Percentiles rank a stretch among this genome's conserved stretches.
These are phyloP conservation scores for Zaprionus davidi DNA, from an alignment of 1,140 invertebrate genomes.

Conservation along the genomic window DNA sequence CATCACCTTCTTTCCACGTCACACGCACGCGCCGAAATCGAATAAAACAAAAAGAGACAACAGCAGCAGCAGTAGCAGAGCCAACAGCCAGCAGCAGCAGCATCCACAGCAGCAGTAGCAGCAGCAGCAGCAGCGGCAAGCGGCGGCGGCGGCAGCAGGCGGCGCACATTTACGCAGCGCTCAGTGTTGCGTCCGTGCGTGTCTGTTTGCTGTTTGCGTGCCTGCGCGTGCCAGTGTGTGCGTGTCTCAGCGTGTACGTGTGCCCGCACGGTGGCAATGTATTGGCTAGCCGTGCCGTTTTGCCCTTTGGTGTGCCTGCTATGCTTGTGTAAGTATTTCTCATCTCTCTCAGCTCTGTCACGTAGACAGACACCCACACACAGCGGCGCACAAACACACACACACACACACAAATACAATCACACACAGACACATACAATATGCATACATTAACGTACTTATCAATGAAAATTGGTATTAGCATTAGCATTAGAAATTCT, in stretches of 20 bases:
- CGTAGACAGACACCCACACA: slow-evolving; percentile 26
- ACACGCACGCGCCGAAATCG: slow-evolving; percentile 61
- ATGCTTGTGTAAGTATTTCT: slow-evolving; percentile 69
- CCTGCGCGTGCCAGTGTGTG: slow-evolving; percentile 22
- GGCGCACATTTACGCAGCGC: slow-evolving; percentile 35
- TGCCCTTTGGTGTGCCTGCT: slow-evolving; percentile 71
- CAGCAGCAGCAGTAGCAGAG: slow-evolving; percentile 34
- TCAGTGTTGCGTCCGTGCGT: slow-evolving; percentile 34
- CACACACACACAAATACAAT: slow-evolving; percentile 13
- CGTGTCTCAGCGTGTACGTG: slow-evolving; percentile 17
- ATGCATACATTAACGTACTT: slow-evolving; percentile 35
- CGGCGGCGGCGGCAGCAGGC: slow-evolving; percentile 23
- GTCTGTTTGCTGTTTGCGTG: slow-evolving; percentile 27
- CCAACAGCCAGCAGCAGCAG: slow-evolving; percentile 11
- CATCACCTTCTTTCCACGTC: slow-evolving; percentile 28
- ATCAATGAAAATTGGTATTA: slow-evolving; percentile 53
- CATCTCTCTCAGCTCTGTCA: slow-evolving; percentile 29
- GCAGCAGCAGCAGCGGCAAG: slow-evolving; percentile 3
- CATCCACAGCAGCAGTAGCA: slow-evolving; percentile 12
- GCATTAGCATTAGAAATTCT: slow-evolving; percentile 42
- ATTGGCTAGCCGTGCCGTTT: slow-evolving; percentile 69
- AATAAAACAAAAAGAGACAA: slow-evolving; percentile 43
- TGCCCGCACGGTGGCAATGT: slow-evolving; percentile 58
- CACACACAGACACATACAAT: slow-evolving; percentile 16
- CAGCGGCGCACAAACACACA: slow-evolving; percentile 4